Evolutionary conservation across 2,797 vertebrate genomes (phyloP).

Genomic region (Oryzias sinensis): DNA sequence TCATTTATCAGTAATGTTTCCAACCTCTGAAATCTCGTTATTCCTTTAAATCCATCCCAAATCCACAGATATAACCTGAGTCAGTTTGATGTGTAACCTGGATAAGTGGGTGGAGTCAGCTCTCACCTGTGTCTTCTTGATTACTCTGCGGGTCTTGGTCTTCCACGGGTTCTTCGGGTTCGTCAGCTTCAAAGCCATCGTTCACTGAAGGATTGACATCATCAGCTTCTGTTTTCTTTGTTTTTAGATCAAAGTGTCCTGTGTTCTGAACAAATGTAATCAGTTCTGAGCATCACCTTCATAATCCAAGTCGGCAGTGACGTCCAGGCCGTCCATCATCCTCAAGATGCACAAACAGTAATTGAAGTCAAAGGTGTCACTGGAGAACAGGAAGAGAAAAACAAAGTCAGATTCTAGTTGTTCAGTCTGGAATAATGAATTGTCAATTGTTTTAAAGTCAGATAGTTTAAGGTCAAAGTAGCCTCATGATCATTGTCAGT

Average conservation of each 20-base stretch:
- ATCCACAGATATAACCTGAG: neutral
- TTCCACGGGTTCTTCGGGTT: conserved; percentile 53
- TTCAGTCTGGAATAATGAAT: no score
- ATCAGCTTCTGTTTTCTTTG: neutral
- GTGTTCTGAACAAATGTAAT: neutral
- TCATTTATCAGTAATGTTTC: neutral
- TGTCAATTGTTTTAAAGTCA: neutral
- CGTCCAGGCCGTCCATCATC: conserved; percentile 72
- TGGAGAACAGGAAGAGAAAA: conserved; percentile 25
- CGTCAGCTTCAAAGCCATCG: conserved; percentile 64
- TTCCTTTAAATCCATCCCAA: neutral
- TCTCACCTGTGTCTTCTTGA: conserved; percentile 58
- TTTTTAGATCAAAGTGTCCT: neutral
- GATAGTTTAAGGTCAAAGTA: neutral
- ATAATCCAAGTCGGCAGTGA: conserved; percentile 65
- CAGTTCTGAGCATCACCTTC: conserved; percentile 57
- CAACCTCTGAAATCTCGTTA: neutral
- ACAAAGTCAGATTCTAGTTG: no score
- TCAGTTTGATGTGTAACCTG: neutral
- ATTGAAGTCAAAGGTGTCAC: conserved; percentile 78
- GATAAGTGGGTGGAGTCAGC: neutral
- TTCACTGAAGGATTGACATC: conserved; percentile 57
- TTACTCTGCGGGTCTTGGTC: conserved; percentile 38
- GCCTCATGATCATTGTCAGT: no score
- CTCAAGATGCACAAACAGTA: conserved; percentile 76